Evolutionary conservation across 2,888 invertebrate species (phyloP).

Genomic region (Mythimna loreyi): DNA sequence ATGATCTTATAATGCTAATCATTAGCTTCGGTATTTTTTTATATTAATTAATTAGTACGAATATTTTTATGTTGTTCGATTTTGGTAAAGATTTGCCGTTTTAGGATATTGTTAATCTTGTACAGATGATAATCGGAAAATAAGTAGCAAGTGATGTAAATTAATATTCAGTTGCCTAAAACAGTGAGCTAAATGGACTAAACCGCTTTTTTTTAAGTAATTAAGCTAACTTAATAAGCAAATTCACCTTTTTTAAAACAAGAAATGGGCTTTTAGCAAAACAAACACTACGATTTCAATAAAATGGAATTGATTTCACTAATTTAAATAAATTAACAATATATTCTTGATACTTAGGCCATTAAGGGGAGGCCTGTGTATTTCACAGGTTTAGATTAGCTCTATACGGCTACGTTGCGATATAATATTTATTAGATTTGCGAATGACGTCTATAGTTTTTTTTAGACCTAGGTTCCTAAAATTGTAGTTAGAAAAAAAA

Average conservation of each 20-base stretch:
- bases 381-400: conserved; percentile 37
- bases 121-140: conserved; percentile 12
- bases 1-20: conserved; percentile 56
- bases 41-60: conserved; percentile 42
- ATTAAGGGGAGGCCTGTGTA: conserved; percentile 53
- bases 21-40: conserved; percentile 34
- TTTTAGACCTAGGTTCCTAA: no score
- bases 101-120: conserved; percentile 10
- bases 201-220: conserved; percentile 1
- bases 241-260: conserved; percentile 22
- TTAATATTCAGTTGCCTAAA: conserved; percentile 1
- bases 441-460: not conserved
- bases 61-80: not conserved
- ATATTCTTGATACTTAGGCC: conserved; percentile 65
- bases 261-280: conserved; percentile 54
- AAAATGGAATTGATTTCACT: conserved; percentile 70
- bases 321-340: conserved; percentile 85
- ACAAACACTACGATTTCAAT: conserved; percentile 67
- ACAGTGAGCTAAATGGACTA: not conserved
- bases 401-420: conserved; percentile 21
- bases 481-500: no score
- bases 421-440: conserved; percentile 49
- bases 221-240: conserved; percentile 1
- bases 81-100: not conserved
- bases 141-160: not conserved